Evolutionary conservation across 30 jellyfish, hydroid and myxozoan genomes (phyloP), one percentile per base, ranked within the genome.

Genomic region (Nemopilema nomurai): DNA sequence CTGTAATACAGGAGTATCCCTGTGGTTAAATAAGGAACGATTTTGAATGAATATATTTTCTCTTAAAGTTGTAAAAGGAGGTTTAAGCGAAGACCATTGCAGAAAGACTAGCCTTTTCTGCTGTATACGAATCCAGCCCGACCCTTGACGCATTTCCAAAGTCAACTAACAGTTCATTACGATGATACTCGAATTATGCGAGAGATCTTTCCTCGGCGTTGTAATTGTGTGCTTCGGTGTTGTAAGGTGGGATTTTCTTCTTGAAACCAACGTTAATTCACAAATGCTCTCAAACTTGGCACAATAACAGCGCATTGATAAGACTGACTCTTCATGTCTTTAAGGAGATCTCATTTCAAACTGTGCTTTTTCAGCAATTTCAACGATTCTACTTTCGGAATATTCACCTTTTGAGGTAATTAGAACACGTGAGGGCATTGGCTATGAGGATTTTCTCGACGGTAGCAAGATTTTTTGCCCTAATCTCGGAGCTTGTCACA

Each of bases 401-500:
- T 41, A 41, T 41, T 41, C 57, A 41, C 57, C 57, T 41, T 41
- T 13, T 41, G 57, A 13, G 9, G 57, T 41, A 41, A 41, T 41
- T 41, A 3, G 13, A 41, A 13, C 57, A 41, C 57, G 57, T 41
- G 57, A 3, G 13, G 57, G 6, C 13, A 13, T 41, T 41, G 6
- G 57, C 9, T 18, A 63, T 24, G 27, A 4, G 27, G 20, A n/a
- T 24, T 63, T 18, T 19, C 30, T 63, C 18, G 27, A 63, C 6
- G 27, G 27, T 3, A 4, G 29, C 73, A 1, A 63, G 73, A 7
- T 8, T n/a, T 4, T 63, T 63, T 63, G 30, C 30, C 41, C 33
- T 49, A 3, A 18, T 41, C 65, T 33, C 71, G 31, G 71, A 49
- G 71, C 84, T 74, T 20, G 28, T 6, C 1, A 74, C 86, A 76